Base-by-base conservation (phyloP, 2,797 vertebrate species). In the Bufotes viridis region DNA sequence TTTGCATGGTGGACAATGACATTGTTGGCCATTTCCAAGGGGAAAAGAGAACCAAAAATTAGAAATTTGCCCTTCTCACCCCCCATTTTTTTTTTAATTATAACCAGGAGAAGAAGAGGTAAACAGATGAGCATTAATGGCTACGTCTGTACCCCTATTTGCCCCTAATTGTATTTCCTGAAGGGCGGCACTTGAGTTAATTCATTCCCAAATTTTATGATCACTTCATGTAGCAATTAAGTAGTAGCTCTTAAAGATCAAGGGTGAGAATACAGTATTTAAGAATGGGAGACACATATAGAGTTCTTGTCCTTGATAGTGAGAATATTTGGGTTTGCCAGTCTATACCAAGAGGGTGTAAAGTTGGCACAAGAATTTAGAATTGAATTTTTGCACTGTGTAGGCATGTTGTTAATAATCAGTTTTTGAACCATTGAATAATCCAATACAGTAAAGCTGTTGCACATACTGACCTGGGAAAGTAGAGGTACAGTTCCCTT, bases 361-460 rank as follows among this genome's bases (percentile, higher is more conserved):
- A 55, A 24, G 74, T 76, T 6, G 74, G 74, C 74, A 76, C 20
- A 76, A 53, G 1, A 76, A 76, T n/a, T 51, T 14, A 55, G 5
- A 53, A 76, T 67, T 84, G 8, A 9, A 34, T 74, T 13, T 60
- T 60, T 84, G 55, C 82, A 84, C 69, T 75, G 20, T 22, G 22
- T 74, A 18, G 24, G 53, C 65, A 34, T 74, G 82, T 75, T 22
- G 24, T 70, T 15, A 34, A 14, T 58, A 13, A 75, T 17, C 69
- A 20, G 13, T 34, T 18, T 76, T 53, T 12, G 13, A 75, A 24
- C 49, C 22, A 76, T 22, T 9, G 20, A 20, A 74, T 9, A 18
- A 74, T 2, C 34, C 3, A 17, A 8, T 74, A 78, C 14, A 78
- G 0, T n/a, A 69, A 67, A 53, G 20, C n/a, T 65, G 13, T 49